Conservation (phyloP, 2,888 invertebrate genomes). For the Seira musarum region DNA sequence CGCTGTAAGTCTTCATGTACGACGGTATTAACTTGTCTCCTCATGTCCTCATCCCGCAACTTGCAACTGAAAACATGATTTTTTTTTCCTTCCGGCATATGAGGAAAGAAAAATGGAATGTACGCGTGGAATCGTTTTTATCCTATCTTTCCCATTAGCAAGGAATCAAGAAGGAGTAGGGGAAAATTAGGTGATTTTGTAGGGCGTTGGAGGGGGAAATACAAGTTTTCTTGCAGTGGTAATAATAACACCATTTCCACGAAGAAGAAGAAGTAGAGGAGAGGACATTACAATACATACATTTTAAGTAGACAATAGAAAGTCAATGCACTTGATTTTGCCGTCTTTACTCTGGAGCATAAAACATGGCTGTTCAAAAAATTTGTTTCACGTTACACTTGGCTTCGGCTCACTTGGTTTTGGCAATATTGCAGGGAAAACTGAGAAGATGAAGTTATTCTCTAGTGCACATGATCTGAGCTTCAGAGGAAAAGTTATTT, state of each 20-base stretch:
- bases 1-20: background rate
- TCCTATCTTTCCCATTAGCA: background rate
- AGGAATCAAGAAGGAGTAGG: background rate
- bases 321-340: conserved; percentile 10
- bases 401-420: conserved; percentile 10
- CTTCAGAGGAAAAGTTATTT: conserved; percentile 9
- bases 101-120: conserved; percentile 1
- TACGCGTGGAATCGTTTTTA: background rate
- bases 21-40: background rate
- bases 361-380: background rate
- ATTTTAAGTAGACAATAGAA: conserved; percentile 15
- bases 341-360: background rate
- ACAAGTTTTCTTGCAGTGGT: background rate
- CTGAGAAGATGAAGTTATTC: background rate
- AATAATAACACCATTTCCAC: background rate
- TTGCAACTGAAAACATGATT: background rate
- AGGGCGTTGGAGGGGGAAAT: background rate
- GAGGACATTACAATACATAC: conserved; percentile 15
- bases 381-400: conserved; percentile 12
- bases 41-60: background rate
- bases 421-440: conserved; percentile 6
- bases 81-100: conserved; percentile 35
- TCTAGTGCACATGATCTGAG: no score
- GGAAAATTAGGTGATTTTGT: background rate
- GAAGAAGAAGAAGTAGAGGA: background rate